Percentiles rank a stretch among this genome's conserved stretches.
These are phyloP conservation scores for Lycocorax pyrrhopterus DNA, from an alignment of 2,113 vertebrate species.

Conservation along the genomic window DNA sequence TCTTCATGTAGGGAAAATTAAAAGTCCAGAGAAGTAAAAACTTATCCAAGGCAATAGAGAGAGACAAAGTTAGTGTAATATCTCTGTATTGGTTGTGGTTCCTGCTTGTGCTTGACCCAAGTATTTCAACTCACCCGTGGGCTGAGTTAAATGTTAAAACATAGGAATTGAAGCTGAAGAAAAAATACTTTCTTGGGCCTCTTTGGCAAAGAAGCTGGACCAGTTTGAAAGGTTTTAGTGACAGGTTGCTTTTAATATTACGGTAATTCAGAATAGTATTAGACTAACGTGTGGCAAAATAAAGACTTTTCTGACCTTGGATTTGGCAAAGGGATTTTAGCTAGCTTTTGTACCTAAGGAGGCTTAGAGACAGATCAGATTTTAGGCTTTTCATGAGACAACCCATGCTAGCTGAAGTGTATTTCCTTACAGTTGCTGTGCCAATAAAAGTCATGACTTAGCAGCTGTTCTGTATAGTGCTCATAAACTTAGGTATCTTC, in stretches of 20 bases:
- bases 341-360: background rate
- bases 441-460: background rate
- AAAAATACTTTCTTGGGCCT: background rate
- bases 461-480: background rate
- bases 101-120: background rate
- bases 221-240: background rate
- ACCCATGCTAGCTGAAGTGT: background rate
- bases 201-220: background rate
- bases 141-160: background rate
- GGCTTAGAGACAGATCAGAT: background rate
- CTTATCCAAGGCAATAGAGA: background rate
- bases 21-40: conserved; percentile 18
- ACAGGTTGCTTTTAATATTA: background rate
- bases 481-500: background rate
- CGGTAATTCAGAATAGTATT: background rate
- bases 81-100: background rate
- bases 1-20: background rate
- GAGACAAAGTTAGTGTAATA: background rate
- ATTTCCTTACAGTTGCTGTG: background rate
- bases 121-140: background rate
- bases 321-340: background rate
- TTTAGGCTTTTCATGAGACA: background rate
- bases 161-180: background rate
- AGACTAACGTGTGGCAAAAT: background rate
- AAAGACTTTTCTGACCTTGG: background rate